phyloP scores from a whole-genome alignment of 2,113 vertebrate species.

The Tragelaphus imberbis region DNA sequence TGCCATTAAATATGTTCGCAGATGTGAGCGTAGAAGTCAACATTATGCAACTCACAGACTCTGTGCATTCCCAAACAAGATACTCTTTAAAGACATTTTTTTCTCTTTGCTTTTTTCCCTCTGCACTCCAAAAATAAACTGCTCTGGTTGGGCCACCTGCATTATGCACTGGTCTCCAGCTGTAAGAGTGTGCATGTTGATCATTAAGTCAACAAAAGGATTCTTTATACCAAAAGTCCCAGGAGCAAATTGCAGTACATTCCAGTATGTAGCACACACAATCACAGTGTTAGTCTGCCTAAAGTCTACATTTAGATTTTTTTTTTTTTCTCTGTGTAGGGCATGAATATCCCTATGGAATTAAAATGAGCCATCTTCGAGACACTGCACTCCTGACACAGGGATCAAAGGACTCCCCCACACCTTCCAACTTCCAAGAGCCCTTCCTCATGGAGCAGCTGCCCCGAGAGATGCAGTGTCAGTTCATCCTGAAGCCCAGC shows the following conservation, averaged over 20 bases:
- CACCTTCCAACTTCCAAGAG: constrained; percentile 81
- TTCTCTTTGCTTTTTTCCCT: neutral
- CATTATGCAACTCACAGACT: neutral
- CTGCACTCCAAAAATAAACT: neutral
- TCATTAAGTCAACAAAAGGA: neutral
- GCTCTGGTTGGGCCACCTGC: neutral
- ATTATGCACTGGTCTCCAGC: neutral
- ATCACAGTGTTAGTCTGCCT: neutral
- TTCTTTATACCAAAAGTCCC: neutral
- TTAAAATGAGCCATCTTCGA: constrained; percentile 95
- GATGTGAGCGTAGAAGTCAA: neutral
- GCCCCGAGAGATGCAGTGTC: constrained; percentile 91
- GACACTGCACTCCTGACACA: constrained; percentile 77
- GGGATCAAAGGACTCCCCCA: constrained; percentile 77
- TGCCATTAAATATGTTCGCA: neutral
- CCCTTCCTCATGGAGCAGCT: constrained; percentile 87
- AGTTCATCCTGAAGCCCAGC: constrained; percentile 93
- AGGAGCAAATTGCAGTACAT: neutral
- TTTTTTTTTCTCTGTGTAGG: constrained; percentile 81
- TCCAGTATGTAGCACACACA: neutral
- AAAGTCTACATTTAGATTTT: constrained; percentile 46
- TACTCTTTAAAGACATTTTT: neutral
- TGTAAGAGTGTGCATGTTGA: neutral
- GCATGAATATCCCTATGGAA: constrained; percentile 95
- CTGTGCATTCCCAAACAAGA: neutral